These are phyloP conservation scores for Cheilosia grossa DNA, from an alignment of 2,888 invertebrate genomes.

Conservation along the genomic window DNA sequence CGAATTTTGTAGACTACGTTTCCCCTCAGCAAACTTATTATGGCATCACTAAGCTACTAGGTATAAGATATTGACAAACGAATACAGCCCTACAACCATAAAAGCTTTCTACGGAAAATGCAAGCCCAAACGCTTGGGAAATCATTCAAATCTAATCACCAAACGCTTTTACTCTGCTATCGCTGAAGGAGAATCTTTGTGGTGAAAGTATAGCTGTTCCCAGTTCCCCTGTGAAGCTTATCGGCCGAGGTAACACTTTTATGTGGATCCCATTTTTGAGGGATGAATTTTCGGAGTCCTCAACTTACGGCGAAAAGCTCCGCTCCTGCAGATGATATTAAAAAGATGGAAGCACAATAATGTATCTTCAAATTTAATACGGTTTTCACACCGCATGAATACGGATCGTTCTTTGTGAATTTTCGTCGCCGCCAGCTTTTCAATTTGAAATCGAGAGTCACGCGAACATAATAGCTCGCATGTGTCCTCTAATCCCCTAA, in stretches of 20 bases:
- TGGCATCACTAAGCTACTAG: no score
- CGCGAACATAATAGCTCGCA: constrained; percentile 24
- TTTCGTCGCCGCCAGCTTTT: constrained; percentile 15
- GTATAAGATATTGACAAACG: no score
- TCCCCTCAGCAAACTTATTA: no score
- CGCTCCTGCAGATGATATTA: background rate
- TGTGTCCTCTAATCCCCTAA: background rate
- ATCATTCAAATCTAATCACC: background rate
- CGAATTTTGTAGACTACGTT: no score
- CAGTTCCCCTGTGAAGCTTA: constrained; percentile 45
- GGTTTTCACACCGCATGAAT: constrained; percentile 62
- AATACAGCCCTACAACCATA: no score
- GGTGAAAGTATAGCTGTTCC: constrained; percentile 51
- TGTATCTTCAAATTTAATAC: constrained; percentile 50
- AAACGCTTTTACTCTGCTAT: constrained; percentile 34
- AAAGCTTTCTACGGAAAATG: no score
- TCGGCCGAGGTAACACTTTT: constrained; percentile 32
- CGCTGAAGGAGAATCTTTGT: constrained; percentile 6
- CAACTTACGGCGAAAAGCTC: constrained; percentile 66
- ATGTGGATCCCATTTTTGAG: constrained; percentile 46
- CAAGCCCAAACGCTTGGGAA: no score
- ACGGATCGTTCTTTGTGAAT: constrained; percentile 45
- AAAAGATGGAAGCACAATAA: constrained; percentile 46
- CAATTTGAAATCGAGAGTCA: constrained; percentile 31
- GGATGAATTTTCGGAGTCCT: constrained; percentile 64